Base-by-base conservation (phyloP, 2,113 vertebrate species). In the Tetrao urogallus region DNA sequence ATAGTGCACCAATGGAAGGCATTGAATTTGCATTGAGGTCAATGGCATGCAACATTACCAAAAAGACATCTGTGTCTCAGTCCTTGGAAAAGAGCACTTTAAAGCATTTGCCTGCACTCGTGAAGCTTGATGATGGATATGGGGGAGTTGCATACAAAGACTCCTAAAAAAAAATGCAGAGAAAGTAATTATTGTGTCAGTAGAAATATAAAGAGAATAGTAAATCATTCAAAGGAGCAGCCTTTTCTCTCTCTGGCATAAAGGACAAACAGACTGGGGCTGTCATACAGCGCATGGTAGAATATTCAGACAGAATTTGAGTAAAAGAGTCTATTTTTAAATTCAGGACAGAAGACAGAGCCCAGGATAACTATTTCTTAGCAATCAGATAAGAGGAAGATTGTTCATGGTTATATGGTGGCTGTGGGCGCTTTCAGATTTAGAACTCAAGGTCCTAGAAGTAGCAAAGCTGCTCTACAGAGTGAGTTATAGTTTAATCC, bases 31-130 rank as follows among this genome's bases (percentile, higher is more conserved):
- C 81, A 72, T 70, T 69, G 66, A 94, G 89, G 78, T 92, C 96
- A 96, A 66, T 91, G 76, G 91, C 87, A 85, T 30, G 95, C 92
- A 89, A 50, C 95, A 75, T 96, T 97, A 96, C 94, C 93, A 97
- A 96, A 91, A 93, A 97, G 96, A 97, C 95, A 98, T 97, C 95
- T 98, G 95, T 84, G 93, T 73, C 93, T 97, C 92, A 95, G 96
- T 91, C 90, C 83, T 96, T 96, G 89, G 85, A 96, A 96, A 96
- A 92, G 63, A 95, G 95, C 77, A 82, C 93, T 94, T 96, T 90
- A 95, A 96, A 97, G 89, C 89, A 93, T 97, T 97, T 95, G 91
- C 92, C 92, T 84, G 89, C 3, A 11, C 90, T 95, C 38, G 12
- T 90, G 95, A 92, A 97, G 91, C 84, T 95, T 45, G 19, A 74